A percentile compares a stretch with the other conserved stretches of the same genome.
phyloP scores from a whole-genome alignment of 2,888 invertebrate species.

The Perithous albicinctus region DNA sequence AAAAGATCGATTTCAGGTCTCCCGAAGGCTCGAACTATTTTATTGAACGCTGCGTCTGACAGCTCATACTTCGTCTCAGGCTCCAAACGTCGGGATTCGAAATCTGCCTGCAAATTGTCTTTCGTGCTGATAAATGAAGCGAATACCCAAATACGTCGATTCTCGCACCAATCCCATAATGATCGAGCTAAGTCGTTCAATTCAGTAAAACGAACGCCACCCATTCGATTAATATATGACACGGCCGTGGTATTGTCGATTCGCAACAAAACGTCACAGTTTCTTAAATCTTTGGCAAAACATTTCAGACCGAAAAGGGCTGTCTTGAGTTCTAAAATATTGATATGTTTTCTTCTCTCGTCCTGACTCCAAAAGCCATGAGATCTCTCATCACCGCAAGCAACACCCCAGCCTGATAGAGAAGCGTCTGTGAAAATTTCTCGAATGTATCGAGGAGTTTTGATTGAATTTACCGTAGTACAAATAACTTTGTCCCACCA shows the following conservation, averaged over 20 bases:
- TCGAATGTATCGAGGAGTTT: neutral
- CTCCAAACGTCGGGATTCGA: neutral
- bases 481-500: neutral
- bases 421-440: neutral
- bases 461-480: neutral
- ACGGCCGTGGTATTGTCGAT: no score
- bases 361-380: neutral
- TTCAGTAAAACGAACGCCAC: neutral
- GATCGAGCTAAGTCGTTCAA: neutral
- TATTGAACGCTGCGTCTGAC: neutral
- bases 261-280: no score
- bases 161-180: neutral
- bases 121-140: neutral
- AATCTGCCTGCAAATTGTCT: neutral
- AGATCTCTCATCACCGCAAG: neutral
- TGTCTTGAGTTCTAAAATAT: no score
- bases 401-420: neutral
- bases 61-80: neutral
- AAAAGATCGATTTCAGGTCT: slow-evolving; percentile 72
- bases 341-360: no score
- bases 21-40: slow-evolving; percentile 18
- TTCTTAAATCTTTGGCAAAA: no score
- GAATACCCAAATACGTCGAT: neutral
- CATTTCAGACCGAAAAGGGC: slow-evolving; percentile 58
- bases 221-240: no score